A percentile compares a stretch with the other conserved stretches of the same genome.
Evolutionary conservation across 2,888 invertebrate species (phyloP).

Genomic region (Brenthis hecate): DNA sequence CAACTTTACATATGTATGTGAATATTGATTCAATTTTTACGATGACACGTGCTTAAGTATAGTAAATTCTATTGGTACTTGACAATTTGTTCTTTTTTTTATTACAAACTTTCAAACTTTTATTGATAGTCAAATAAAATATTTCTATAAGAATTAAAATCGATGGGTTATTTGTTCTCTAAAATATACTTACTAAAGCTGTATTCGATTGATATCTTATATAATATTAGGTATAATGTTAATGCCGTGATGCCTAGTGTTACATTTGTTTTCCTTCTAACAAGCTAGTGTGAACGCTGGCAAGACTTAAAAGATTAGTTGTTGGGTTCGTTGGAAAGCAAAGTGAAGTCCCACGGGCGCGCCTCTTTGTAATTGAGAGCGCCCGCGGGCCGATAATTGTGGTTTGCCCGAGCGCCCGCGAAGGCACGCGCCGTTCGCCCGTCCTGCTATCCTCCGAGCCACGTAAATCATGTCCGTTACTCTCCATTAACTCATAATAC

Average conservation of each 20-base stretch:
- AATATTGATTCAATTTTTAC: too few relatives aligned
- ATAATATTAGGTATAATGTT: too few relatives aligned
- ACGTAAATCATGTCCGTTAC: constrained; percentile 80
- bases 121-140: too few relatives aligned
- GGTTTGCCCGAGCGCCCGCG: constrained; percentile 59
- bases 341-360: constrained; percentile 76
- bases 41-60: too few relatives aligned
- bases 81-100: too few relatives aligned
- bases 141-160: too few relatives aligned
- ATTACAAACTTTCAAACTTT: too few relatives aligned
- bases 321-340: constrained; percentile 62
- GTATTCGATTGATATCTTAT: too few relatives aligned
- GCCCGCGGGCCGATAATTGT: constrained; percentile 82
- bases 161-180: too few relatives aligned
- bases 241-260: background rate
- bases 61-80: too few relatives aligned
- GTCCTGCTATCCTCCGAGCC: constrained; percentile 48
- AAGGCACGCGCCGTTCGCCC: constrained; percentile 56
- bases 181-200: too few relatives aligned
- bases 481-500: constrained; percentile 81
- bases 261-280: constrained; percentile 33
- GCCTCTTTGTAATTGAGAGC: constrained; percentile 81
- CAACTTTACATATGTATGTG: too few relatives aligned
- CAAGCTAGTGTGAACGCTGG: constrained; percentile 54
- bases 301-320: constrained; percentile 73